Base-by-base conservation (phyloP, 1,140 invertebrate genomes). In the Pachyrhynchus sulphureomaculatus region DNA sequence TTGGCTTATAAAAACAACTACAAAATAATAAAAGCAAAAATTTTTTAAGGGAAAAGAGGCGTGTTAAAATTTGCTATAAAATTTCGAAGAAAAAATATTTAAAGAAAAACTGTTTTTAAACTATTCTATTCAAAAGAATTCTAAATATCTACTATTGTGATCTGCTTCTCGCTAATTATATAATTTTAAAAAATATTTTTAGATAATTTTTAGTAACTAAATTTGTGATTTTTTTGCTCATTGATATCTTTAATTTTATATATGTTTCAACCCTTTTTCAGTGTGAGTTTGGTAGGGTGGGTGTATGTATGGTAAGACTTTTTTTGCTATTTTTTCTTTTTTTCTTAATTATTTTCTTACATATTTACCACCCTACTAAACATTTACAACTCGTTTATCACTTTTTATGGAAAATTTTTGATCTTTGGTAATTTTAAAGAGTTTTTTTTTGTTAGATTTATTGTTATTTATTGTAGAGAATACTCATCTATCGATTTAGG, bases 281-380 rank as follows among this genome's bases (percentile, higher is more conserved):
- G 39, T 60, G 68, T 66, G 45, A 62, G 67, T 75, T 75, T 75
- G 70, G 72, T 75, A 75, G 73, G 73, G 72, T 75, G 73, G 73
- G 73, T 75, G 72, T 65, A 57, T n/a, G n/a, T n/a, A n/a, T n/a
- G 66, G 64, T 61, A 63, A 58, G 64, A 56, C 55, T 29, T 56
- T 52, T 42, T 21, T 23, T 5, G 24, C 39, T 32, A 32, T 56
- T 44, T 56, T 48, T 37, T 23, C 26, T 60, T 53, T 33, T 18
- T 56, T 62, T 55, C 18, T 58, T 58, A 52, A 44, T 29, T 36
- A 53, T n/a, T 41, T 53, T 49, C 29, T 15, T 18, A 39, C 36
- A 49, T 45, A 54, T 48, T 33, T 10, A 63, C 71, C 71, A 72
- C 71, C 71, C 71, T 68, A 68, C 69, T 72, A 64, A 68, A 63